Conservation (phyloP, 2,113 vertebrate species). For the Sterrhoptilus dennistouni region DNA sequence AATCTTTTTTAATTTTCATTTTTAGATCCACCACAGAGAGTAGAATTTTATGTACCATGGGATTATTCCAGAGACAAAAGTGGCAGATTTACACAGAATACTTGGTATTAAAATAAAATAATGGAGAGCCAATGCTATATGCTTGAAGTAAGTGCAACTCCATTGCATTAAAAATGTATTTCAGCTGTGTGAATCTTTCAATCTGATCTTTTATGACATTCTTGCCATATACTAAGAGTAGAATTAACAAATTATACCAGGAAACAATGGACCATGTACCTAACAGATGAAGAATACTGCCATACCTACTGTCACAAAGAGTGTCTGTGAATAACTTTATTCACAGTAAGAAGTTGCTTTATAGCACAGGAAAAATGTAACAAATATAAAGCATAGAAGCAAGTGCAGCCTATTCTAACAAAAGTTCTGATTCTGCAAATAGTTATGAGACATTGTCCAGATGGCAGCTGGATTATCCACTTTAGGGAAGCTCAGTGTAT, state of each 20-base stretch:
- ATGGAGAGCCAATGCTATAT: neutral
- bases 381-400: neutral
- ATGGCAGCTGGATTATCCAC: neutral
- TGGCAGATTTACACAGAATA: neutral
- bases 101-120: neutral
- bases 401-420: neutral
- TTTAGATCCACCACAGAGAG: neutral
- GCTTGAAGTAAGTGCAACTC: neutral
- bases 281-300: neutral
- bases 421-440: neutral
- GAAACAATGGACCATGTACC: neutral
- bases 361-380: neutral
- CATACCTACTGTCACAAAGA: neutral
- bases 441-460: fast-evolving
- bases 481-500: neutral
- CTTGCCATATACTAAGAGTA: neutral
- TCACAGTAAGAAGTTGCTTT: neutral
- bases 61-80: neutral
- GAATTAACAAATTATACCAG: neutral
- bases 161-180: neutral
- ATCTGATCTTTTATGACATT: neutral
- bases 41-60: neutral
- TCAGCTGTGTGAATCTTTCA: neutral
- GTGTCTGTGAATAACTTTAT: neutral
- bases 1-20: neutral